Conservation (phyloP, 2,797 vertebrate genomes). For the Phrynocephalus forsythii region DNA sequence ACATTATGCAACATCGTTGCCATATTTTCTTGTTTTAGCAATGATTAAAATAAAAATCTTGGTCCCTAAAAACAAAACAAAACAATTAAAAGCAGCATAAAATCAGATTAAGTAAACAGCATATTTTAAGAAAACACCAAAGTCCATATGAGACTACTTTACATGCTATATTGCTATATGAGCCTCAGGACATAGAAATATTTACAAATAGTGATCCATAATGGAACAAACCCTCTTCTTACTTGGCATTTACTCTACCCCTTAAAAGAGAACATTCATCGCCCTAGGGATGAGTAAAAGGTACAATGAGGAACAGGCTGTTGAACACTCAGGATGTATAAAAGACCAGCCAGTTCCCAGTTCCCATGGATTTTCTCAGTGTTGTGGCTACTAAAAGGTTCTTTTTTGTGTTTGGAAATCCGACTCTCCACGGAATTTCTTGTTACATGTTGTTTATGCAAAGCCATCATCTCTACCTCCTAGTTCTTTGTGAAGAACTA, state of each 20-base stretch:
- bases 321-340: not conserved
- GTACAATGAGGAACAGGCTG: too few relatives aligned
- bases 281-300: too few relatives aligned
- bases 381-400: too few relatives aligned
- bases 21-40: not conserved
- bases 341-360: not conserved
- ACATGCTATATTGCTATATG: not conserved
- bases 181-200: not conserved
- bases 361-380: not conserved
- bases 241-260: not conserved
- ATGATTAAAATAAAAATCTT: not conserved
- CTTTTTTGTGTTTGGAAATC: too few relatives aligned
- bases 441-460: too few relatives aligned
- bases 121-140: too few relatives aligned
- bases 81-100: not conserved
- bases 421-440: too few relatives aligned
- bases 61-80: not conserved
- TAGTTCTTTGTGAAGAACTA: too few relatives aligned
- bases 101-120: not conserved
- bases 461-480: too few relatives aligned
- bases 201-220: not conserved
- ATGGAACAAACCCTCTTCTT: not conserved
- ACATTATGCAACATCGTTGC: too few relatives aligned
- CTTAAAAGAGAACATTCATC: not conserved
- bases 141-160: not conserved